A percentile compares a stretch with the other conserved stretches of the same genome.
Conservation (phyloP, 2,888 invertebrate genomes). For the Drosophila atripex region DNA sequence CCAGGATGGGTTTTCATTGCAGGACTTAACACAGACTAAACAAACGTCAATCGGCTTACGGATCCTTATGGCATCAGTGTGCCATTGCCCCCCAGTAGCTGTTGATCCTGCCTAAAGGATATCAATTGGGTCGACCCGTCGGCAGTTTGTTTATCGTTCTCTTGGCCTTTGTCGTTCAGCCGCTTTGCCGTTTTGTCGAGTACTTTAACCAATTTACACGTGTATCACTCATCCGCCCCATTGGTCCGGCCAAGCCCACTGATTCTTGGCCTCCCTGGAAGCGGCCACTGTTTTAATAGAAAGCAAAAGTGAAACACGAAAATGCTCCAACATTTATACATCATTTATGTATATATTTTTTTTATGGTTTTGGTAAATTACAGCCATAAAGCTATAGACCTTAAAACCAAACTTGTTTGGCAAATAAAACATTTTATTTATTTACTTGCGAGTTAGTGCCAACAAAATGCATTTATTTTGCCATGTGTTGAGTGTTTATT, state of each 20-base stretch:
- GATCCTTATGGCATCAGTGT: slow-evolving; percentile 1
- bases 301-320: background rate
- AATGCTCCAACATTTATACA: background rate
- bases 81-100: too few relatives aligned
- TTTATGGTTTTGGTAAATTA: background rate
- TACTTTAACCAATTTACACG: slow-evolving; percentile 77
- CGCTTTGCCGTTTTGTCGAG: slow-evolving; percentile 53
- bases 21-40: slow-evolving; percentile 37
- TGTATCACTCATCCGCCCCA: slow-evolving; percentile 72
- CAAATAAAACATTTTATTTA: background rate
- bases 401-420: too few relatives aligned
- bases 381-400: too few relatives aligned
- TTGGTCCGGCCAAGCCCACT: slow-evolving; percentile 44
- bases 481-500: background rate
- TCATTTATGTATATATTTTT: background rate
- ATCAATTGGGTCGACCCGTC: slow-evolving; percentile 18
- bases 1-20: slow-evolving; percentile 28
- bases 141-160: slow-evolving; percentile 2
- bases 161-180: slow-evolving; percentile 11
- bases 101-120: slow-evolving; percentile 22
- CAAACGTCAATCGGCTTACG: slow-evolving; percentile 39
- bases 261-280: background rate
- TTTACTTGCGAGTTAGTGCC: background rate
- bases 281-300: background rate
- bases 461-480: background rate